Evolutionary conservation across 92 coral and sea anemone genomes (phyloP).

Genomic region (Porites divaricata): DNA sequence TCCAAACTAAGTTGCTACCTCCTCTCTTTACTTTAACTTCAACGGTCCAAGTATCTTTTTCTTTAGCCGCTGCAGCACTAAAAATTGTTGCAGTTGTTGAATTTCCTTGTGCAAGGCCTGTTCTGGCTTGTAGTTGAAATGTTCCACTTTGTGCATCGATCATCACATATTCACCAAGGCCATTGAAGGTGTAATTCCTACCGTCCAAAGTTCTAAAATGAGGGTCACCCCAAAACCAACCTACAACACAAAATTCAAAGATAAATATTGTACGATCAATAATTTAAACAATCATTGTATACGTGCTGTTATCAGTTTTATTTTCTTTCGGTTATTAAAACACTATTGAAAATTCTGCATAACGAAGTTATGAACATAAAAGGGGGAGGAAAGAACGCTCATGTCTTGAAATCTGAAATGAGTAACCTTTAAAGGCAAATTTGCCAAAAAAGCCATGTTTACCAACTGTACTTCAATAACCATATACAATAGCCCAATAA

Average conservation of each 20-base stretch:
- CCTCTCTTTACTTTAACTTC: constrained; percentile 53
- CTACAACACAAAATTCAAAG: background rate
- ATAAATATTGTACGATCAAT: too few species aligned
- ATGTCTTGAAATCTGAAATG: too few species aligned
- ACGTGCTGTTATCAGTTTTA: too few species aligned
- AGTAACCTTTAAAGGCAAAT: too few species aligned
- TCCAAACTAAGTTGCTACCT: constrained; percentile 25
- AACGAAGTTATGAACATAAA: too few species aligned
- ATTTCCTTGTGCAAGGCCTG: constrained; percentile 42
- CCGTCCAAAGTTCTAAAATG: constrained; percentile 57
- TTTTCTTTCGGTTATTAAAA: too few species aligned
- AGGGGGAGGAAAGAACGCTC: too few species aligned
- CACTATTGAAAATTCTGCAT: too few species aligned
- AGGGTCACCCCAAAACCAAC: constrained; percentile 38
- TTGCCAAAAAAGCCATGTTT: too few species aligned
- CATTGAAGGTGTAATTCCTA: constrained; percentile 76
- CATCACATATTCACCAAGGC: constrained; percentile 81
- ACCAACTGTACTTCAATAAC: too few species aligned
- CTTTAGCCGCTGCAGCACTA: constrained; percentile 67
- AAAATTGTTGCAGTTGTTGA: constrained; percentile 71
- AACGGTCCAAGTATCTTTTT: constrained; percentile 51
- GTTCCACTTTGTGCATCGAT: constrained; percentile 58
- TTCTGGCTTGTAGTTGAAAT: constrained; percentile 81
- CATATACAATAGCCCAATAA: too few species aligned
- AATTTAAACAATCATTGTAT: too few species aligned